Percentiles rank a stretch among this genome's conserved stretches.
Evolutionary conservation across 23 tunicate genomes (phyloP).

Genomic region (Trididemnum nubilum): DNA sequence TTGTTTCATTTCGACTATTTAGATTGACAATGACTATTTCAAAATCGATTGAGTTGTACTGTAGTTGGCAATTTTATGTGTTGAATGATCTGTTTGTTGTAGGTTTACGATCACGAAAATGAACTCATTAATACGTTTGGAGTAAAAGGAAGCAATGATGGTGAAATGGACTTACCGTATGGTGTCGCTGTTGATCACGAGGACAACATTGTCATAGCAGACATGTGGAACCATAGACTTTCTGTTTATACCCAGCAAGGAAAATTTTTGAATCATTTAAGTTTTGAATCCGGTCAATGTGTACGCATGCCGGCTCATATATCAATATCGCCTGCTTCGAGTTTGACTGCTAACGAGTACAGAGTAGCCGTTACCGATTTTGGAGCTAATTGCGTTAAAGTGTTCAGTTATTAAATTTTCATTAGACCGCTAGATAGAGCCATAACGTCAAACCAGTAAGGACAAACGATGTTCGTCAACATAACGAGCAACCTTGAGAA

Average conservation of each 20-base stretch:
- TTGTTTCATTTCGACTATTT: too few species aligned
- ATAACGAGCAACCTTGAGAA: too few species aligned
- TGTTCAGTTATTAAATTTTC: constrained; percentile 1
- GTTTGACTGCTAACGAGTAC: constrained; percentile 36
- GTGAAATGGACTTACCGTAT: constrained; percentile 76
- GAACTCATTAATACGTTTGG: constrained; percentile 64
- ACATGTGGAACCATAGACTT: constrained; percentile 90
- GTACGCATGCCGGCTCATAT: constrained; percentile 47
- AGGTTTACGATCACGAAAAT: constrained; percentile 81
- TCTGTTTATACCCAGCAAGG: constrained; percentile 66
- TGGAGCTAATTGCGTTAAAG: constrained; percentile 30
- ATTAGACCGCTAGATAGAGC: not conserved
- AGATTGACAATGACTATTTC: too few species aligned
- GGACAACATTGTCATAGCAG: constrained; percentile 78
- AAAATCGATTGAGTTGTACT: too few species aligned
- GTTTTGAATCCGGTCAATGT: constrained; percentile 18
- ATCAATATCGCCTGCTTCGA: constrained; percentile 48
- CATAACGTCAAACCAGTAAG: too few species aligned
- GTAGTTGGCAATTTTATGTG: too few species aligned
- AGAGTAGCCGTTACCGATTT: constrained; percentile 61
- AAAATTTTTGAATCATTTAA: constrained; percentile 46
- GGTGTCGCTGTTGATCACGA: constrained; percentile 68
- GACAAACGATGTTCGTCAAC: too few species aligned
- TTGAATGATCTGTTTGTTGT: too few species aligned
- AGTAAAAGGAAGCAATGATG: constrained; percentile 47